These are phyloP conservation scores for Drosophila anomelani DNA, from an alignment of 2,888 invertebrate genomes.

Conservation along the genomic window DNA sequence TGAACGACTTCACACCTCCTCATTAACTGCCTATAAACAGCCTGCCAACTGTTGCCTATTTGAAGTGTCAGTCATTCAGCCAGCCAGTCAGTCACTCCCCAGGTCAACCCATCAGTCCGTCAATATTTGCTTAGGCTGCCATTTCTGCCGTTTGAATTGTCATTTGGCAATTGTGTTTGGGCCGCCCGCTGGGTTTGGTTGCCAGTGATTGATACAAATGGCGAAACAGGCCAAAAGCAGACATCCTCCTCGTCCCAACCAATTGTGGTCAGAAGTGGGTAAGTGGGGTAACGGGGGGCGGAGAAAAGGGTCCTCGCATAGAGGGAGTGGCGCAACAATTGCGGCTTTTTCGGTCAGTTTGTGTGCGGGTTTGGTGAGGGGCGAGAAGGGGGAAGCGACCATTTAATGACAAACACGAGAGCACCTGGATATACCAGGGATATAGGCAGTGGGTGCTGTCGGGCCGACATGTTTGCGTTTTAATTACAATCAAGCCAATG, in stretches of 20 bases:
- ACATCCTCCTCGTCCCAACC: conserved; percentile 18
- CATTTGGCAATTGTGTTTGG: conserved; percentile 71
- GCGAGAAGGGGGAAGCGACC: conserved; percentile 28
- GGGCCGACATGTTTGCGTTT: conserved; percentile 64
- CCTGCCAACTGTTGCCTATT: conserved; percentile 57
- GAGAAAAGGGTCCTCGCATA: conserved; percentile 3
- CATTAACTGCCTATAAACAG: conserved; percentile 32
- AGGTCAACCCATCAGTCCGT: conserved; percentile 35
- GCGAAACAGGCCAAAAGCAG: conserved; percentile 22
- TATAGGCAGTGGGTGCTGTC: conserved; percentile 4
- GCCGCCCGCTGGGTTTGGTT: conserved; percentile 22
- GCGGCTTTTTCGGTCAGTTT: conserved; percentile 70
- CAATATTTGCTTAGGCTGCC: conserved; percentile 72
- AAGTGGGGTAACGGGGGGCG: background rate
- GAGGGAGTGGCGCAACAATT: conserved; percentile 63
- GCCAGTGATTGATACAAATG: conserved; percentile 75
- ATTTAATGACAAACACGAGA: conserved; percentile 72
- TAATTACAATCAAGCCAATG: conserved; percentile 72
- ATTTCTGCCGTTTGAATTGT: conserved; percentile 60
- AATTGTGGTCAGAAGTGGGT: conserved; percentile 64
- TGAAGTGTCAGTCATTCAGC: conserved; percentile 23
- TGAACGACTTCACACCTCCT: background rate
- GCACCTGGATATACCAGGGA: conserved; percentile 49
- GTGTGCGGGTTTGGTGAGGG: conserved; percentile 60
- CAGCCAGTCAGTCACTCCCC: conserved; percentile 28